Evolutionary conservation across 1,140 invertebrate species (phyloP).

Genomic region (Xylocopa sonorina): DNA sequence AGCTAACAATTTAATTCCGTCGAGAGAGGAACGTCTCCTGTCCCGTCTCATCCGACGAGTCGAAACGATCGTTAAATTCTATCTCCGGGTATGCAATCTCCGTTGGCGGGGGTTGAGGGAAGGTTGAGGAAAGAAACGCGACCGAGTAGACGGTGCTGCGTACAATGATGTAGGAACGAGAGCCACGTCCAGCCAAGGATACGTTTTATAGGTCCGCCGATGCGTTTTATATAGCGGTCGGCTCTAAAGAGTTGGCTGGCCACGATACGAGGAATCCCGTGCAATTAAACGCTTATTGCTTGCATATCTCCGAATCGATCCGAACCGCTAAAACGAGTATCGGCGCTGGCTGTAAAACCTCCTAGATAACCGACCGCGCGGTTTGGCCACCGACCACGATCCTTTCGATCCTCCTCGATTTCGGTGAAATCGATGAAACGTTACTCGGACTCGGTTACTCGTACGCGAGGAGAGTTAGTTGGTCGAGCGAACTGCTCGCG

Average conservation of each 20-base stretch:
- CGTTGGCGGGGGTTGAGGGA: neutral
- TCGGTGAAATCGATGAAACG: slow-evolving; percentile 62
- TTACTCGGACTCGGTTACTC: too few species aligned
- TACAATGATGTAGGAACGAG: slow-evolving; percentile 73
- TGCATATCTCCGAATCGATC: slow-evolving; percentile 82
- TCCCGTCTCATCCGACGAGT: slow-evolving; percentile 10
- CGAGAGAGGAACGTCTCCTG: slow-evolving; percentile 22
- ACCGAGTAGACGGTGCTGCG: slow-evolving; percentile 49
- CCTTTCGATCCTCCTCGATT: slow-evolving; percentile 58
- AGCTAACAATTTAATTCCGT: slow-evolving; percentile 33
- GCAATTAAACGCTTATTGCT: slow-evolving; percentile 83
- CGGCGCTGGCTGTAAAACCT: slow-evolving; percentile 78
- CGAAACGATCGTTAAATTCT: slow-evolving; percentile 53
- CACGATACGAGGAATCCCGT: slow-evolving; percentile 81
- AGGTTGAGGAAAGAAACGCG: neutral
- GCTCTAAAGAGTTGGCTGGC: slow-evolving; percentile 77
- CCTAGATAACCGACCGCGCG: slow-evolving; percentile 74
- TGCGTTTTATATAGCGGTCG: slow-evolving; percentile 79
- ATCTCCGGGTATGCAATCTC: slow-evolving; percentile 49
- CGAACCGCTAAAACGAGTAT: slow-evolving; percentile 80
- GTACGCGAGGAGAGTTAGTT: too few species aligned
- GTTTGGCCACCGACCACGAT: slow-evolving; percentile 67
- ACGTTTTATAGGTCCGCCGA: slow-evolving; percentile 82
- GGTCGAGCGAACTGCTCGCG: too few species aligned
- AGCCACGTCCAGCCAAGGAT: slow-evolving; percentile 78